Evolutionary conservation across 2,797 vertebrate species (phyloP).

Genomic region (Phalanger gymnotis): DNA sequence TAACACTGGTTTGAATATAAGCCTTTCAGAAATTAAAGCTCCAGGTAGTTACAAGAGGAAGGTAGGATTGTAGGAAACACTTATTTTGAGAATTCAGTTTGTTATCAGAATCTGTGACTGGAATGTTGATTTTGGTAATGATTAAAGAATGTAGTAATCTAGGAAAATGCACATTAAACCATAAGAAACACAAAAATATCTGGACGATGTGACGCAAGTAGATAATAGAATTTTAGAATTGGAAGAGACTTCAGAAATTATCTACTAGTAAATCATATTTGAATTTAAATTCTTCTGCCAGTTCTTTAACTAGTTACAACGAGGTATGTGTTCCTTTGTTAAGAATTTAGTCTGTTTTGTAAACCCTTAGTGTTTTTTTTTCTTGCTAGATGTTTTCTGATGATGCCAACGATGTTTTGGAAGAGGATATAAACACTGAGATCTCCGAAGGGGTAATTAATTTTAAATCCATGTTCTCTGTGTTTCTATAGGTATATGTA

Average conservation of each 20-base stretch:
- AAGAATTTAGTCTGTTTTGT: not conserved
- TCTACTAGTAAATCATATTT: conserved; percentile 26
- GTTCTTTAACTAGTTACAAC: not conserved
- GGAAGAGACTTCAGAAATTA: conserved; percentile 43
- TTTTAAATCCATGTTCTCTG: conserved; percentile 60
- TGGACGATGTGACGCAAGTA: not conserved
- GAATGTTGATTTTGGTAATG: conserved; percentile 40
- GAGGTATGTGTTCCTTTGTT: not conserved
- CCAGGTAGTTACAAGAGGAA: not conserved
- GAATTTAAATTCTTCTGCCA: conserved; percentile 27
- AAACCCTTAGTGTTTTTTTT: not conserved
- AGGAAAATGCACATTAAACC: conserved; percentile 13
- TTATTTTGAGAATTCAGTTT: conserved; percentile 48
- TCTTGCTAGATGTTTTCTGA: not conserved
- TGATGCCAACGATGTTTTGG: conserved; percentile 15
- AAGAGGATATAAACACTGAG: conserved; percentile 12
- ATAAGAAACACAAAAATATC: conserved; percentile 23
- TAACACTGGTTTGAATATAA: not conserved
- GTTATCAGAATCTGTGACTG: conserved; percentile 10
- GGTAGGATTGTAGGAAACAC: not conserved
- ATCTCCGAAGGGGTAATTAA: conserved; percentile 20
- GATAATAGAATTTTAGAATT: conserved; percentile 32
- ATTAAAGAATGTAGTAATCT: not conserved
- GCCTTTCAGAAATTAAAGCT: conserved; percentile 2
- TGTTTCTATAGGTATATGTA: conserved; percentile 93